Evolutionary conservation across 92 coral and sea anemone genomes (phyloP).

Genomic region (Heliopora coerulea): DNA sequence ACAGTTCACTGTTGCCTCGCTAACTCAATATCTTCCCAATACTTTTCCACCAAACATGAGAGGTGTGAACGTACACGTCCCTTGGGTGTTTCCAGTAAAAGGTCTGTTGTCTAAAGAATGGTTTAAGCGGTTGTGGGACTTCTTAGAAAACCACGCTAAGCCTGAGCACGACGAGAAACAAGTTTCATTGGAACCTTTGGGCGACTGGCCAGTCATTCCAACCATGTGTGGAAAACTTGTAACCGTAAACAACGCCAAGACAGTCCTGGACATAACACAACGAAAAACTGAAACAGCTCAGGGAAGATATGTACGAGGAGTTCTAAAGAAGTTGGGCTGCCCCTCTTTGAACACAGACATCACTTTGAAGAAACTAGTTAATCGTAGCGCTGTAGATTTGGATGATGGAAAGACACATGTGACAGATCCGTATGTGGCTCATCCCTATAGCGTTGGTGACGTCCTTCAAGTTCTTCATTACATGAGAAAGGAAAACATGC

Average conservation of each 20-base stretch:
- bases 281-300: slow-evolving; percentile 5
- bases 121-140: slow-evolving; percentile 78
- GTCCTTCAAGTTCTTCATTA: slow-evolving; percentile 44
- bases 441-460: slow-evolving; percentile 45
- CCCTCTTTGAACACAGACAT: slow-evolving; percentile 52
- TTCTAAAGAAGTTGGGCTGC: slow-evolving; percentile 69
- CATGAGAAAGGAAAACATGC: slow-evolving; percentile 18
- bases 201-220: slow-evolving; percentile 92
- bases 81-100: slow-evolving; percentile 64
- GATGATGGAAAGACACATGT: slow-evolving; percentile 34
- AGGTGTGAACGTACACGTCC: slow-evolving; percentile 61
- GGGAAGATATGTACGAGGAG: slow-evolving; percentile 14
- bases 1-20: slow-evolving; percentile 3
- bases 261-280: slow-evolving; percentile 64
- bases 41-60: slow-evolving; percentile 18
- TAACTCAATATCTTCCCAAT: not conserved
- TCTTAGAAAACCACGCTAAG: not conserved
- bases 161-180: slow-evolving; percentile 57
- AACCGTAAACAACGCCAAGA: slow-evolving; percentile 71
- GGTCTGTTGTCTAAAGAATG: slow-evolving; percentile 68
- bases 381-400: not conserved
- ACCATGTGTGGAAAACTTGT: slow-evolving; percentile 72
- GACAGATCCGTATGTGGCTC: slow-evolving; percentile 44
- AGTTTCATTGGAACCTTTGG: slow-evolving; percentile 63
- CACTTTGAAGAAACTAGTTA: not conserved